Evolutionary conservation across 1,140 invertebrate species (phyloP).

Genomic region (Aphelinus atriplicis): DNA sequence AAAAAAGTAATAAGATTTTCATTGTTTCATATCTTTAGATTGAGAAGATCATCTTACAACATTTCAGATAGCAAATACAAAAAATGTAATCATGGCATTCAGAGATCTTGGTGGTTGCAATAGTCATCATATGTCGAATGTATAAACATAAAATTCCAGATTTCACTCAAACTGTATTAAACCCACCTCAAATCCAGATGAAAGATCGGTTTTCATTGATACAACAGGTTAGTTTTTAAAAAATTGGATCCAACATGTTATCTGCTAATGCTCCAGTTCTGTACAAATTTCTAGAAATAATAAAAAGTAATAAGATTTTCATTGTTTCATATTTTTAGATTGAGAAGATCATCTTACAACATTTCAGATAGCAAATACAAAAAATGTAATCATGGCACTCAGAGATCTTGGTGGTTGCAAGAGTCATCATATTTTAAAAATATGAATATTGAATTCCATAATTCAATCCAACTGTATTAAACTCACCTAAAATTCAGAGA

Average conservation of each 20-base stretch:
- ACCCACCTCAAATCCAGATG: no score
- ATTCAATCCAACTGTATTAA: background rate
- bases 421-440: conserved; percentile 14
- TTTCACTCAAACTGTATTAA: no score
- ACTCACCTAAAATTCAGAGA: conserved; percentile 6
- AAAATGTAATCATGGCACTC: conserved; percentile 36
- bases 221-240: no score
- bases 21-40: no score
- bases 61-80: conserved; percentile 41
- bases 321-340: no score
- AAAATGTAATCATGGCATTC: conserved; percentile 39
- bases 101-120: conserved; percentile 40
- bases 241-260: background rate
- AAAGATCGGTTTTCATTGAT: no score
- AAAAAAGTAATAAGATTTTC: no score
- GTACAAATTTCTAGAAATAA: background rate
- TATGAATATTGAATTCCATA: background rate
- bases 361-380: conserved; percentile 39
- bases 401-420: conserved; percentile 39
- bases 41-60: no score
- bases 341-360: no score
- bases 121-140: conserved; percentile 27
- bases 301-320: no score
- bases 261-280: background rate
- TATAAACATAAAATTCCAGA: background rate